Evolutionary conservation across 2,797 vertebrate genomes (phyloP), one percentile per base, ranked within the genome.

Genomic region (Microchirus variegatus): DNA sequence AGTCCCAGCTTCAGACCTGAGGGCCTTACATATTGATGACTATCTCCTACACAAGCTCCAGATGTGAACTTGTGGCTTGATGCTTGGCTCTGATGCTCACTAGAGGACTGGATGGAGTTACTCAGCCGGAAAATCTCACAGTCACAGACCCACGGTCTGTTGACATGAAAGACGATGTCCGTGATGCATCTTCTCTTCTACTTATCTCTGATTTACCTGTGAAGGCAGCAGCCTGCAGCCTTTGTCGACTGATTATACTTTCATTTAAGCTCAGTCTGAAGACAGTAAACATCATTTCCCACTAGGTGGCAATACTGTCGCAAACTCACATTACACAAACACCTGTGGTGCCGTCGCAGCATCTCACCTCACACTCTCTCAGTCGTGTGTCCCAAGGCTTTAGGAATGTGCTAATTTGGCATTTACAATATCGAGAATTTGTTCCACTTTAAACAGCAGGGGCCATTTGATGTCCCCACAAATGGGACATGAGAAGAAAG

Each of bases 271-370:
- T 26, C 42, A 72, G 16, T 12, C 14, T 51, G 26, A 31, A 6
- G 42, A 78, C 68, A 82, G 62, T 86, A 10, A 59, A 59, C 31
- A 18, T 45, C 10, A 36, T 64, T 31, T 55, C 42, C 87, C 91
- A 91, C 90, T 90, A 91, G 91, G 89, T 87, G 91, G 90, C 90
- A 89, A 77, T 86, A 59, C 67, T 85, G 87, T 60, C 82, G 86
- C 78, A 91, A 80, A 81, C 56, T 78, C 77, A 62, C 68, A 16
- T 50, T 38, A 53, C 5, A 17, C 43, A 65, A 75, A 83, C 86
- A 90, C 86, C 86, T 86, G 82, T 78, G 67, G 57, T n/a, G n/a
- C n/a, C 73, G 85, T 79, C 66, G 73, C 54, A 73, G 58, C 60
- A 67, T 75, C 71, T 72, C 53, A 78, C 71, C 75, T 83, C 66